Evolutionary conservation across 2,797 vertebrate species (phyloP).

Genomic region (Lacerta bilineata): DNA sequence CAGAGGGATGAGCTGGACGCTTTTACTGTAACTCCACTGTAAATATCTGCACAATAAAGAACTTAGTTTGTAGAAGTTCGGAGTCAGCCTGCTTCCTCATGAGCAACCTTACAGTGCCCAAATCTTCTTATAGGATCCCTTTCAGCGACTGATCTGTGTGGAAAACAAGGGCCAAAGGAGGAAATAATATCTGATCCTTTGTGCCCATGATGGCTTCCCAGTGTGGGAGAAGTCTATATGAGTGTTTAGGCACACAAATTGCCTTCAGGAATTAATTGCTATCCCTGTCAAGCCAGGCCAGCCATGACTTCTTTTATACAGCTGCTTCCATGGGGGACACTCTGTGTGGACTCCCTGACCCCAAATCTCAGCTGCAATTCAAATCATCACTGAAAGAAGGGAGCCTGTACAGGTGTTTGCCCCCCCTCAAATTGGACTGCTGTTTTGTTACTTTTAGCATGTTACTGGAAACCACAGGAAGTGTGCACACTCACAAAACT

Average conservation of each 20-base stretch:
- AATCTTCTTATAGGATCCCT: background rate
- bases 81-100: too few relatives aligned
- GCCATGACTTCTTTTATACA: background rate
- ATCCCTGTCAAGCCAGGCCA: background rate
- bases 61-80: too few relatives aligned
- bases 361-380: background rate
- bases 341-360: background rate
- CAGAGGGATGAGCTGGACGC: too few relatives aligned
- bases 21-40: too few relatives aligned
- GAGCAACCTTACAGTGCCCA: too few relatives aligned
- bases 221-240: too few relatives aligned
- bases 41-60: too few relatives aligned
- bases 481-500: too few relatives aligned
- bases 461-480: background rate
- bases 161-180: background rate
- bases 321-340: background rate
- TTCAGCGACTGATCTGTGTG: fast-evolving
- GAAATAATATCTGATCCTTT: background rate
- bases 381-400: background rate
- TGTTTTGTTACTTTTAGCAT: background rate
- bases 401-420: too few relatives aligned
- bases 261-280: background rate
- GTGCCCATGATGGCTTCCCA: background rate
- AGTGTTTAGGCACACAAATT: background rate
- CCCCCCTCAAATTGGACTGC: too few relatives aligned